Evolutionary conservation across 1,140 invertebrate genomes (phyloP), one percentile per base, ranked within the genome.

Genomic region (Glossosoma conforme): DNA sequence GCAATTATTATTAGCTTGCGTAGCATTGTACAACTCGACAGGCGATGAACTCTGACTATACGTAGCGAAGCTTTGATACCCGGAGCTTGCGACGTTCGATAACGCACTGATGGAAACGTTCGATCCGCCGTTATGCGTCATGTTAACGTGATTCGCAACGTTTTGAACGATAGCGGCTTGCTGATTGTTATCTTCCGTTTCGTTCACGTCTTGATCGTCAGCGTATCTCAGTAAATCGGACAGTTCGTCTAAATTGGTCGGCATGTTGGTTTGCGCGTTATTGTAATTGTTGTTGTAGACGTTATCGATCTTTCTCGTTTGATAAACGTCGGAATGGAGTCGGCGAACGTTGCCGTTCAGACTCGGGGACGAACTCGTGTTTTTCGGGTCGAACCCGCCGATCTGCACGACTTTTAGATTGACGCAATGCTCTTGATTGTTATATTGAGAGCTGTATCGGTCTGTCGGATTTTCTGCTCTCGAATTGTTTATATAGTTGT

Each of bases 11-110:
- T 17, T 38, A 68, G 72, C 51, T 64, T 67, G 55, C 66, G 67
- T 13, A 62, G 62, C 9, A n/a, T n/a, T n/a, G 64, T 74, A 75
- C 8, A 84, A 76, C 63, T 93, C 89, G 2, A 91, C 86, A n/a
- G 90, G 89, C 64, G 88, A 91, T 59, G 85, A 91, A 49, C 88
- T 91, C 65, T 91, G 89, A 62, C 89, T 92, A 65, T 91, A 91
- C 4, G 88, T 89, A 3, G 87, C 87, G 62, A 92, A 90, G 60
- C 89, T 92, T 68, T 94, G 91, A 65, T 93, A 94, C 1, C 90
- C 90, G 1, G 89, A 92, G 17, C 88, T 91, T 1, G 87, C 88
- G 44, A 89, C 85, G 51, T 87, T 89, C 14, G 86, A 89, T 24
- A 89, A 64, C 46, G 87, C 87, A 50, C 87, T 87, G 46, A 92